Base-by-base conservation (phyloP, 2,888 invertebrate species). In the Lasioglossum figueresi region DNA sequence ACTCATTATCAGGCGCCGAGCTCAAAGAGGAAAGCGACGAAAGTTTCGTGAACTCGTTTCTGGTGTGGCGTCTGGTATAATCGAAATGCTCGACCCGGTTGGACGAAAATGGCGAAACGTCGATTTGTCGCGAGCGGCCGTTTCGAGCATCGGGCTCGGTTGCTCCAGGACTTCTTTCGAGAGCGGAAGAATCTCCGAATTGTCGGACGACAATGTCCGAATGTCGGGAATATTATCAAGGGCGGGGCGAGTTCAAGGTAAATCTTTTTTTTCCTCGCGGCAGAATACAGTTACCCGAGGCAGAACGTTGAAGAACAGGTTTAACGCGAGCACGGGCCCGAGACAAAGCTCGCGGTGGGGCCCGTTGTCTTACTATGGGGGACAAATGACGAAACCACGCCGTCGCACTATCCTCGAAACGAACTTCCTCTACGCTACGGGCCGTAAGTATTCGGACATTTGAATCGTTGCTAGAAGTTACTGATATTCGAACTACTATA, bases 231-330 rank as follows among this genome's bases (percentile, higher is more conserved):
- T 59, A 59, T 59, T 27, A 59, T 59, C 27, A 59, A 59, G 59
- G 27, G 27, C 59, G 23, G 59, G 27, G 14, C 59, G 59, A 34
- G 34, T 31, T 66, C 19, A 34, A 66, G 19, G 34, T 8, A 37
- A 37, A 34, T 37, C 68, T 68, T 37, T 37, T 37, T 68, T 76
- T 76, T 76, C 76, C 68, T 52, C 68, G 40, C 37, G n/a, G 76
- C 43, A 43, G 45, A 80, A 68, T 83, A 89, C 86, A 84, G 88
- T 89, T 89, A 89, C 75, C 45, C 23, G 45, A 27, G 63, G 40
- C 40, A 34, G 70, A 48, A 56, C 70, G 59, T 43, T 56, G 52
- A 43, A 72, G 63, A 80, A 86, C 86, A 85, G 82, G 86, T 86
- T 86, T 86, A 85, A 82, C 85, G 63, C 75, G 82, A 45, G 31